Conservation (phyloP, 2,888 invertebrate genomes). For the Pterobdella sp. region DNA sequence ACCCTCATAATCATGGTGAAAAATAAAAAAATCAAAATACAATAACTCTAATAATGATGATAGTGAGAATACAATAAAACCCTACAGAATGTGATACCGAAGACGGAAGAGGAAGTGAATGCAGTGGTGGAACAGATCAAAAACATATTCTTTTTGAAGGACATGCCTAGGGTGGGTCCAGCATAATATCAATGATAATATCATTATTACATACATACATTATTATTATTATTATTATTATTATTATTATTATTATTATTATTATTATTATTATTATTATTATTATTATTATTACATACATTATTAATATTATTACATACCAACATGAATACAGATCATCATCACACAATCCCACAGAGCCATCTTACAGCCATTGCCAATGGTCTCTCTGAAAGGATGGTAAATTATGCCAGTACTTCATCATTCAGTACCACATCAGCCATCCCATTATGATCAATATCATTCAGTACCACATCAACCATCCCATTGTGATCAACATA, state of each 20-base stretch:
- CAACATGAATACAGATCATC: too few species aligned
- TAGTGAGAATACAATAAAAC: too few species aligned
- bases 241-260: background rate
- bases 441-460: too few species aligned
- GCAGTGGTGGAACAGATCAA: constrained; percentile 22
- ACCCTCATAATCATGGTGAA: too few species aligned
- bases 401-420: too few species aligned
- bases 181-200: background rate
- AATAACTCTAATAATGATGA: too few species aligned
- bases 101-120: constrained; percentile 13
- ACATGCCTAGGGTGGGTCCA: constrained; percentile 22
- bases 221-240: background rate
- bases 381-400: constrained; percentile 15
- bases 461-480: too few species aligned
- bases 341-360: background rate
- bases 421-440: too few species aligned
- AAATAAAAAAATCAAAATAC: too few species aligned
- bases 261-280: background rate
- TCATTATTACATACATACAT: background rate
- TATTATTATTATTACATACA: too few species aligned
- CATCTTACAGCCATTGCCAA: constrained; percentile 19
- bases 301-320: too few species aligned
- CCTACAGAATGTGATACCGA: constrained; percentile 9
- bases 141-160: constrained; percentile 28
- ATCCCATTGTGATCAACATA: too few species aligned